Evolutionary conservation across 2,888 invertebrate genomes (phyloP).

Genomic region (Caenorhabditis zanzibari): DNA sequence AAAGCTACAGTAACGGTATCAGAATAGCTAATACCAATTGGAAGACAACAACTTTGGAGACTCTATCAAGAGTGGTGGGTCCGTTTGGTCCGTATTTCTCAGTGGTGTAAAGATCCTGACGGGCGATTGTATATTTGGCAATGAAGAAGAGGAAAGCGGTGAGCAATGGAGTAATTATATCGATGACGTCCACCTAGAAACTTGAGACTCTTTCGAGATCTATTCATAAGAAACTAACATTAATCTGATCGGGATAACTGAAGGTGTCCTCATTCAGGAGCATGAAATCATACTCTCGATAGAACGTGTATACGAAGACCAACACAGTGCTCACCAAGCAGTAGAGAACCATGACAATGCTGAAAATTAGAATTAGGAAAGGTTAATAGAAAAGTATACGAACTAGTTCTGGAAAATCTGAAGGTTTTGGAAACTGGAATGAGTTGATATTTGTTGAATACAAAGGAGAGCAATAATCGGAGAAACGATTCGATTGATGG

Average conservation of each 20-base stretch:
- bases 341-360: not conserved
- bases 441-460: conserved; percentile 36
- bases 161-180: conserved; percentile 29
- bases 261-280: conserved; percentile 44
- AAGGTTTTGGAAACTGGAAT: not conserved
- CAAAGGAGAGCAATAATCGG: conserved; percentile 18
- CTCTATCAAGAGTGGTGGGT: conserved; percentile 35
- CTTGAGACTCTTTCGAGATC: not conserved
- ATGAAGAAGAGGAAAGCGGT: conserved; percentile 25
- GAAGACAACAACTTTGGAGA: conserved; percentile 45
- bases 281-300: conserved; percentile 6
- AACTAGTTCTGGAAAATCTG: conserved; percentile 18
- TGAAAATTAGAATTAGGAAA: not conserved
- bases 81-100: conserved; percentile 40
- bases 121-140: conserved; percentile 20
- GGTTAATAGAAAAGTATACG: not conserved
- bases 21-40: conserved; percentile 24
- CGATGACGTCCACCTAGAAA: conserved; percentile 24
- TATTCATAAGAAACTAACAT: not conserved
- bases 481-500: conserved; percentile 46
- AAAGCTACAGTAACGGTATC: too few relatives aligned
- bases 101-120: conserved; percentile 17
- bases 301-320: conserved; percentile 27
- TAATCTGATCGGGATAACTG: conserved; percentile 25
- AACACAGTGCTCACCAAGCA: not conserved